Percentiles rank a stretch among this genome's conserved stretches.
phyloP scores from a whole-genome alignment of 2,113 vertebrate species.

The Cryptoleucopteryx plumbea region DNA sequence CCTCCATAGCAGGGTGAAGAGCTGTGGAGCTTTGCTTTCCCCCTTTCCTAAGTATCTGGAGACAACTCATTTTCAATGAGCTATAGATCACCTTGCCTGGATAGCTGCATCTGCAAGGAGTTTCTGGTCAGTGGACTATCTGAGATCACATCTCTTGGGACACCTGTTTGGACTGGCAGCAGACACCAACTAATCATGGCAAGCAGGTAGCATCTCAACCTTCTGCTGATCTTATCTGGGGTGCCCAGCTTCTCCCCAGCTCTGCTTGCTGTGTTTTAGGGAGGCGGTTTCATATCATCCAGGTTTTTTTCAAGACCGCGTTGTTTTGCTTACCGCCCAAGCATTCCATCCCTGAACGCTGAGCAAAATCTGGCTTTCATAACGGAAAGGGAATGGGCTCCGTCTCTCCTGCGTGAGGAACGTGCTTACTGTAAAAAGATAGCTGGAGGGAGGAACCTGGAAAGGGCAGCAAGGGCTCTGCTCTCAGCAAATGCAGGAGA shows the following conservation, averaged over 20 bases:
- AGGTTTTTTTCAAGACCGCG: accelerated
- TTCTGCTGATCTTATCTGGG: neutral
- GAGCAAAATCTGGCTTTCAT: neutral
- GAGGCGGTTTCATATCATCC: accelerated
- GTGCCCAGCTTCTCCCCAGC: neutral
- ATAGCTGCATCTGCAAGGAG: neutral
- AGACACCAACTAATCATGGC: neutral
- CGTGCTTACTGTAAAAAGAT: neutral
- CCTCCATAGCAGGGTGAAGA: neutral
- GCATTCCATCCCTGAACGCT: neutral
- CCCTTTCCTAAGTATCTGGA: neutral
- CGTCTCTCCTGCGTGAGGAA: neutral
- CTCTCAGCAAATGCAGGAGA: neutral
- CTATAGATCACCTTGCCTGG: neutral
- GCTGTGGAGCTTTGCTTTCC: neutral
- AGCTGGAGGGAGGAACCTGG: neutral
- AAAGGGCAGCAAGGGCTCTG: neutral
- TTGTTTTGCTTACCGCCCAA: neutral
- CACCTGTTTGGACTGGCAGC: neutral
- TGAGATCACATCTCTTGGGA: neutral
- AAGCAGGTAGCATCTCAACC: neutral
- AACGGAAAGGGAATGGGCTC: neutral
- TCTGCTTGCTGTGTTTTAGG: neutral
- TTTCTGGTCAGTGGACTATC: neutral
- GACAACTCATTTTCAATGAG: neutral